These are phyloP conservation scores for Thereva nobilitata DNA, from an alignment of 2,888 invertebrate species.

Conservation along the genomic window DNA sequence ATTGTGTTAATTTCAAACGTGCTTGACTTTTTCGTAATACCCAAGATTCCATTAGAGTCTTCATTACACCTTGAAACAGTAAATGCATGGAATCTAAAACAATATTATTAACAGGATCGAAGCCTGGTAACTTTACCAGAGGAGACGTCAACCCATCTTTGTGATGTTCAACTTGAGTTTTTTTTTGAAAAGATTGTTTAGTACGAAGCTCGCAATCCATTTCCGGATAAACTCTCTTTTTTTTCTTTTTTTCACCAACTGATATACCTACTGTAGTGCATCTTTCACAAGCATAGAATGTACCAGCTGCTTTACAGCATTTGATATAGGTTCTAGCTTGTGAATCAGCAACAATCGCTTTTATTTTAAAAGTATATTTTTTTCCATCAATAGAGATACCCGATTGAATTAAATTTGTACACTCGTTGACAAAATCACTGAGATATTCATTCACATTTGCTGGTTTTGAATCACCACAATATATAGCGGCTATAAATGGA, in stretches of 20 bases:
- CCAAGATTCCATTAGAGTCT: background rate
- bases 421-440: background rate
- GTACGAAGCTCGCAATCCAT: background rate
- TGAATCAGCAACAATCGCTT: background rate
- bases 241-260: background rate
- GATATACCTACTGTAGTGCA: background rate
- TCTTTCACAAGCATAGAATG: slow-evolving; percentile 2
- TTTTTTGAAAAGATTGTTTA: background rate
- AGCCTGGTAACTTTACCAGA: background rate
- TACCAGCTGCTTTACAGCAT: too few species aligned
- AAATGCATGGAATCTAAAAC: background rate
- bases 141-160: background rate
- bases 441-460: background rate
- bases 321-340: too few species aligned
- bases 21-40: background rate
- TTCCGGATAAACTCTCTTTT: slow-evolving; percentile 2
- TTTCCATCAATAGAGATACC: background rate
- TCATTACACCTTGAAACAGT: background rate
- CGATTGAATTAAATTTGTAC: background rate
- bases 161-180: background rate
- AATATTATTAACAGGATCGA: background rate
- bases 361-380: background rate
- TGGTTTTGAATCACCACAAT: background rate
- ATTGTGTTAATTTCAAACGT: background rate
- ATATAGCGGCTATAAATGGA: background rate